phyloP scores from a whole-genome alignment of 2,113 vertebrate genomes.

The Pangasianodon gigas region DNA sequence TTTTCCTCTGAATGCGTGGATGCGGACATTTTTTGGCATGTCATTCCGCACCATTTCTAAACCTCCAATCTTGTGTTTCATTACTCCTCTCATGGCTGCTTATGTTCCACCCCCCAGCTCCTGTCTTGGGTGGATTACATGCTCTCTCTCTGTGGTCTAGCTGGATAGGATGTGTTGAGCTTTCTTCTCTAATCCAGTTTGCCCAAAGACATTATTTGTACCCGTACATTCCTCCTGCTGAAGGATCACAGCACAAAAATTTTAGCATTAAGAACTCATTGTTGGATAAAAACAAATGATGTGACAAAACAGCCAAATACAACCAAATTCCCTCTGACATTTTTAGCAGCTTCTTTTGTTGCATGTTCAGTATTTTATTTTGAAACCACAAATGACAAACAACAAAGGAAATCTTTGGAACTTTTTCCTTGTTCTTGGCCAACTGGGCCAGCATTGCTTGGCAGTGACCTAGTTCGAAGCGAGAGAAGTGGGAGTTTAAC shows the following conservation, averaged over 20 bases:
- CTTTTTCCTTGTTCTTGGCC: slow-evolving; percentile 65
- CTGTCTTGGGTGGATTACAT: slow-evolving; percentile 70
- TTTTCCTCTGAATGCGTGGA: slow-evolving; percentile 46
- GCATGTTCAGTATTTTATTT: slow-evolving; percentile 37
- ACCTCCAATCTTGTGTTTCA: slow-evolving; percentile 60
- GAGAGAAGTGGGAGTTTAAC: slow-evolving; percentile 50
- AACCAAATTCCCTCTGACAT: slow-evolving; percentile 8
- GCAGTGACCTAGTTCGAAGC: slow-evolving; percentile 72
- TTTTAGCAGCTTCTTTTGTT: slow-evolving; percentile 39
- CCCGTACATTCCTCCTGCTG: slow-evolving; percentile 56
- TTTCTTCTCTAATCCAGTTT: slow-evolving; percentile 57
- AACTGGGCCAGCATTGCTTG: slow-evolving; percentile 63
- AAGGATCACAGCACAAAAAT: slow-evolving; percentile 49
- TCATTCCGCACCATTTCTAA: slow-evolving; percentile 58
- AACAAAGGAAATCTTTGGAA: slow-evolving; percentile 12
- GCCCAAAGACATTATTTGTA: slow-evolving; percentile 65
- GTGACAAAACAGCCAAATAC: background rate
- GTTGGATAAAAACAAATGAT: slow-evolving; percentile 37
- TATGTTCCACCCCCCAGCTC: slow-evolving; percentile 71
- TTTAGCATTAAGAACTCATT: slow-evolving; percentile 59
- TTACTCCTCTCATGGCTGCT: slow-evolving; percentile 67
- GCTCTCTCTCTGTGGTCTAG: slow-evolving; percentile 57
- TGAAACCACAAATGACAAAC: slow-evolving; percentile 2
- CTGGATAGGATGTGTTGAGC: slow-evolving; percentile 61
- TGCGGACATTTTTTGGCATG: background rate